phyloP scores from a whole-genome alignment of 2,888 invertebrate species.

The Matsumyia berberina region DNA sequence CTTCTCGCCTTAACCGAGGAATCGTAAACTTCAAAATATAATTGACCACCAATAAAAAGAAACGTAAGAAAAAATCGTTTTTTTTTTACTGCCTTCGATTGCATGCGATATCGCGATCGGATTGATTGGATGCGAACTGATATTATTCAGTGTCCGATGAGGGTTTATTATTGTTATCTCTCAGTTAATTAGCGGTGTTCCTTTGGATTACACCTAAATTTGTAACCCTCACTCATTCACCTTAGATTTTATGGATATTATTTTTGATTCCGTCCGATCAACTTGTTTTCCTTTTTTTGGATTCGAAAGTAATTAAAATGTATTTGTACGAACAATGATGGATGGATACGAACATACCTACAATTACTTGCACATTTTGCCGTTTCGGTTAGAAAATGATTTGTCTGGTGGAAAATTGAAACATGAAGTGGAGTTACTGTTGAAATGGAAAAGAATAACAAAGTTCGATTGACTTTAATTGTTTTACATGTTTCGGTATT shows the following conservation, averaged over 20 bases:
- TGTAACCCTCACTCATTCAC: constrained; percentile 33
- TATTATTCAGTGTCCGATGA: constrained; percentile 43
- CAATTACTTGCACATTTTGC: constrained; percentile 52
- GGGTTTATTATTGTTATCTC: constrained; percentile 38
- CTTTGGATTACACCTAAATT: constrained; percentile 50
- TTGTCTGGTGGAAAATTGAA: constrained; percentile 4
- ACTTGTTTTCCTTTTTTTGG: background rate
- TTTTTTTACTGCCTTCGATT: constrained; percentile 35
- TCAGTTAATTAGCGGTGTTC: constrained; percentile 60
- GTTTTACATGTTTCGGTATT: background rate
- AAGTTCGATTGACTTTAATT: background rate
- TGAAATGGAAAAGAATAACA: background rate
- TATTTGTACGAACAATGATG: constrained; percentile 50
- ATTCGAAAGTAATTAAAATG: constrained; percentile 53
- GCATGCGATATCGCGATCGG: constrained; percentile 37
- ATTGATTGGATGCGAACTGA: constrained; percentile 49
- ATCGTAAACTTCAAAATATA: constrained; percentile 51
- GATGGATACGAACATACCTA: constrained; percentile 40
- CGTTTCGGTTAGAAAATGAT: constrained; percentile 8
- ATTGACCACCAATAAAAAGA: constrained; percentile 47
- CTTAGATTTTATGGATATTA: constrained; percentile 4
- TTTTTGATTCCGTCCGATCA: background rate
- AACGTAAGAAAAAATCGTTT: background rate
- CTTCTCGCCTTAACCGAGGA: constrained; percentile 24
- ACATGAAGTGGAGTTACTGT: constrained; percentile 6